A percentile compares a stretch with the other conserved stretches of the same genome.
These are phyloP conservation scores for Apoda limacodes DNA, from an alignment of 2,888 invertebrate genomes.

Conservation along the genomic window DNA sequence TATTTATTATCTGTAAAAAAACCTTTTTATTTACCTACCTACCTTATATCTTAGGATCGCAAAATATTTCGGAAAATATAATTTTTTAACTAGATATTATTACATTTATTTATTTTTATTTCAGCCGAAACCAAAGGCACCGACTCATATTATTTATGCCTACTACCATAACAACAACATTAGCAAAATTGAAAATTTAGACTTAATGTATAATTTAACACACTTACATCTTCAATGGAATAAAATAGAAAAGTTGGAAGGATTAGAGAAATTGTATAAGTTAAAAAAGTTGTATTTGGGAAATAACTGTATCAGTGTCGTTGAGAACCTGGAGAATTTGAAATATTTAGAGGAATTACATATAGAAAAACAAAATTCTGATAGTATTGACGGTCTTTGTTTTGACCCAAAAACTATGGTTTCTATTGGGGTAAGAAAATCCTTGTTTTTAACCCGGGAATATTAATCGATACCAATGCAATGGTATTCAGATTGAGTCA, in stretches of 20 bases:
- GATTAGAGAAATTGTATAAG: conserved; percentile 70
- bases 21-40: not conserved
- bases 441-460: not conserved
- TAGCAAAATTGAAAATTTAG: conserved; percentile 77
- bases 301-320: conserved; percentile 74
- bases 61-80: not conserved
- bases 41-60: not conserved
- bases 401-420: conserved; percentile 75
- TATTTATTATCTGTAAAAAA: too few relatives aligned
- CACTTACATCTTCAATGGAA: conserved; percentile 83
- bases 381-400: conserved; percentile 67
- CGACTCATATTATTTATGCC: conserved; percentile 67
- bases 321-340: conserved; percentile 75
- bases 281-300: conserved; percentile 83
- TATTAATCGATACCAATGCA: too few relatives aligned
- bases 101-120: conserved; percentile 37
- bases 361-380: conserved; percentile 74
- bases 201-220: conserved; percentile 72
- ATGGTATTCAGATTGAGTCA: too few relatives aligned
- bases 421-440: conserved; percentile 65
- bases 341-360: conserved; percentile 74
- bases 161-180: conserved; percentile 88
- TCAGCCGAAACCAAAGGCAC: conserved; percentile 45
- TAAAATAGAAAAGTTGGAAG: conserved; percentile 77
- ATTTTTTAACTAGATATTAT: not conserved